phyloP scores from a whole-genome alignment of 2,888 invertebrate species.

The Zaprionus bogoriensis region DNA sequence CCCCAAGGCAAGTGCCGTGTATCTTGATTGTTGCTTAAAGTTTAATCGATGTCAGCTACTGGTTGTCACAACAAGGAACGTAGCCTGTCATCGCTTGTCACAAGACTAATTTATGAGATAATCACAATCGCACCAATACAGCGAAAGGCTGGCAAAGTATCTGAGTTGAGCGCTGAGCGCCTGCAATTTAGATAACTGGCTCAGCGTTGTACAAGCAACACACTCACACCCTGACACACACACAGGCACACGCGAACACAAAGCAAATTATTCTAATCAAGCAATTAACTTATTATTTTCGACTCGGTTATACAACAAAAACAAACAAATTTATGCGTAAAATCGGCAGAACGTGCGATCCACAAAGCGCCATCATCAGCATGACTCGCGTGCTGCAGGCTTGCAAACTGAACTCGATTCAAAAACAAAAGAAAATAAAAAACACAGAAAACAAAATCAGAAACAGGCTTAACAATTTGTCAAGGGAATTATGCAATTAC shows the following conservation, averaged over 20 bases:
- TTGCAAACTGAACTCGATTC: slow-evolving; percentile 20
- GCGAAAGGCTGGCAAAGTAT: slow-evolving; percentile 7
- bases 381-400: slow-evolving; percentile 43
- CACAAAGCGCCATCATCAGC: slow-evolving; percentile 4
- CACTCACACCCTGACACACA: slow-evolving; percentile 12
- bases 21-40: slow-evolving; percentile 37
- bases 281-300: slow-evolving; percentile 67
- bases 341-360: not conserved
- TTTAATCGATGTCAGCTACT: slow-evolving; percentile 46
- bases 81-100: slow-evolving; percentile 73
- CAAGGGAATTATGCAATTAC: slow-evolving; percentile 6
- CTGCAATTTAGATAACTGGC: slow-evolving; percentile 45
- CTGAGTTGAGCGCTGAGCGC: too few relatives aligned
- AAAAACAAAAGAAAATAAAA: too few relatives aligned
- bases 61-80: slow-evolving; percentile 26
- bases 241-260: not conserved
- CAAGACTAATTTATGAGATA: slow-evolving; percentile 79
- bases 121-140: slow-evolving; percentile 62
- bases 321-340: slow-evolving; percentile 19
- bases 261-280: slow-evolving; percentile 65
- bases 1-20: slow-evolving; percentile 1
- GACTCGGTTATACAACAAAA: slow-evolving; percentile 25
- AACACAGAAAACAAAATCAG: too few relatives aligned
- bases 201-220: slow-evolving; percentile 38
- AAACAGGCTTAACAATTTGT: slow-evolving; percentile 8